Base-by-base conservation (phyloP, 2,888 invertebrate species). In the Pammene aurita region DNA sequence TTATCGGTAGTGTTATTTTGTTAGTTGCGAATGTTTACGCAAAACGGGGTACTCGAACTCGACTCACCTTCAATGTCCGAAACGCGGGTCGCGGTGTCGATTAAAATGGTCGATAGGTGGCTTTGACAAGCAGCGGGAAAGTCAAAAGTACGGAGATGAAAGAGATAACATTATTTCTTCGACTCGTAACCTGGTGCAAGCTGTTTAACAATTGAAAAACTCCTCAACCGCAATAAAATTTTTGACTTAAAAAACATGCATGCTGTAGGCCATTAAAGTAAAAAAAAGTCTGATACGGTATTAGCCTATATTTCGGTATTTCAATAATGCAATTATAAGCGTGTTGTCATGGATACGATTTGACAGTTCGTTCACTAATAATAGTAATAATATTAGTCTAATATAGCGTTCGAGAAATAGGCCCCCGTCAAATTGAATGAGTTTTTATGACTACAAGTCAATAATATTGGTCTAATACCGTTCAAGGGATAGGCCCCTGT, bases 51-150 rank as follows among this genome's bases (percentile, higher is more conserved):
- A 76, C 73, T 84, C 83, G 90, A 90, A 90, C 90, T 87, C 76
- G 75, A 82, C 85, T 90, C 88, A 90, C 90, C 90, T 90, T 89
- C 88, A 82, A 72, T 73, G 81, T 84, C 88, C 88, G 88, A 89
- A 87, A 88, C 85, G 81, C 85, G 82, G 85, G 86, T 86, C 87
- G 87, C 90, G 90, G 90, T 79, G 83, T 82, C 83, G 76, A 80
- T 84, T 85, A 88, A 90, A 88, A 89, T 76, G 76, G 79, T 86
- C 87, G 85, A 84, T 84, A 85, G 86, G 85, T 86, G 89, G 86
- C 78, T 79, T 26, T 77, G 83, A 83, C 87, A 89, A 87, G 89
- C 87, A 89, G 86, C 81, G 80, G 77, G 74, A 74, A 71, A 73
- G 75, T 81, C 82, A 84, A 82, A 80, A 79, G 79, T 74, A 79